Base-by-base conservation (phyloP, 2,797 vertebrate species). In the Xenops minutus region DNA sequence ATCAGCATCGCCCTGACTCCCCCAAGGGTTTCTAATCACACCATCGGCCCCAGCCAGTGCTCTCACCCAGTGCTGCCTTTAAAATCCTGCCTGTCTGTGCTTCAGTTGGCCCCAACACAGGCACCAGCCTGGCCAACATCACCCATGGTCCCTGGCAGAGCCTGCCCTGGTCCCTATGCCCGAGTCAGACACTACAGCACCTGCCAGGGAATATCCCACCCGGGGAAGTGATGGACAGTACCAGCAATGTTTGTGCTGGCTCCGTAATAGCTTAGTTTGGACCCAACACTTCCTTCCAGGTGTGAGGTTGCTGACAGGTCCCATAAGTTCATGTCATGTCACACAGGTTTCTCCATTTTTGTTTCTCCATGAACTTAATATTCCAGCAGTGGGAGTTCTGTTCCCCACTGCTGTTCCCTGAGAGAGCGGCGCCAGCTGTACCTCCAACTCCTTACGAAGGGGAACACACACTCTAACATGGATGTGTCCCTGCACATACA, bases 381-480 rank as follows among this genome's bases (percentile, higher is more conserved):
- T 36, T 87, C 39, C 36, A 75, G 29, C 48, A 49, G n/a, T 23
- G 51, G 48, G 61, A 89, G 52, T n/a, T 85, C n/a, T 89, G 87
- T 55, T 76, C 67, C 17, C 46, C 4, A 3, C 32, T 0, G 3
- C 61, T 17, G 37, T 23, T 81, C 59, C 51, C 55, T 36, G 16
- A 37, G 73, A 36, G 51, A 62, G 41, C 1, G 2, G 39, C 48
- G n/a, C 10, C 59, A 14, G 32, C 75, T 73, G 12, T 23, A 76
- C 14, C 37, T 64, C 39, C 3, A 5, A 1, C 14, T 64, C 64
- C 36, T 44, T 10, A 34, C 0, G 1, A 61, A 41, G 24, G 36
- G 44, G 59, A 66, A 13, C 36, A 21, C 30, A 7, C 44, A 7
- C 30, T 17, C 0, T 17, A 26, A 68, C 3, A 5, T 0, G 0